phyloP scores from a whole-genome alignment of 2,797 vertebrate species.

The Helarctos malayanus region DNA sequence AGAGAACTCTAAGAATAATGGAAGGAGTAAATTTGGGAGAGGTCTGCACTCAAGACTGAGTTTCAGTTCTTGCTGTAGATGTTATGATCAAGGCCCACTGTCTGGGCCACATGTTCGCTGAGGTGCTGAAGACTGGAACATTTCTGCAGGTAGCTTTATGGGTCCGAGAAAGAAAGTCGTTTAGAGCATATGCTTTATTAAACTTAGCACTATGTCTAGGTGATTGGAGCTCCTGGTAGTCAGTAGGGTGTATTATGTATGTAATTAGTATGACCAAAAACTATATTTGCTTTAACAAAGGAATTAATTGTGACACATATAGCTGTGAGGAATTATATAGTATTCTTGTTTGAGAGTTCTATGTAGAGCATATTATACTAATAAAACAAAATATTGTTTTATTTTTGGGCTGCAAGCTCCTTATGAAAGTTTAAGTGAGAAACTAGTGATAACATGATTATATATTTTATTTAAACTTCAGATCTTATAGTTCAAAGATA shows the following conservation, averaged over 20 bases:
- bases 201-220: neutral
- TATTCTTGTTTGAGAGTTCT: slow-evolving; percentile 48
- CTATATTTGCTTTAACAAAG: neutral
- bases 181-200: neutral
- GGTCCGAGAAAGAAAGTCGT: neutral
- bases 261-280: neutral
- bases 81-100: neutral
- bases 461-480: slow-evolving; percentile 41
- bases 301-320: neutral
- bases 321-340: neutral
- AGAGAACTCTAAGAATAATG: neutral
- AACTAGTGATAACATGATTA: neutral
- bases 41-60: neutral
- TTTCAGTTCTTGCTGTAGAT: neutral
- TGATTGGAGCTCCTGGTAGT: neutral
- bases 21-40: neutral
- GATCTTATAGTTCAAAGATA: neutral
- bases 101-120: neutral
- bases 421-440: slow-evolving; percentile 55
- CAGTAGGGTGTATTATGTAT: neutral
- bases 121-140: neutral
- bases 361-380: neutral
- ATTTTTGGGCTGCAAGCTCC: slow-evolving; percentile 49
- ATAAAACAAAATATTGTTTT: neutral
- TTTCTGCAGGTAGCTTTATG: neutral